Base-by-base conservation (phyloP, 2,113 vertebrate species). In the Calcarius ornatus region DNA sequence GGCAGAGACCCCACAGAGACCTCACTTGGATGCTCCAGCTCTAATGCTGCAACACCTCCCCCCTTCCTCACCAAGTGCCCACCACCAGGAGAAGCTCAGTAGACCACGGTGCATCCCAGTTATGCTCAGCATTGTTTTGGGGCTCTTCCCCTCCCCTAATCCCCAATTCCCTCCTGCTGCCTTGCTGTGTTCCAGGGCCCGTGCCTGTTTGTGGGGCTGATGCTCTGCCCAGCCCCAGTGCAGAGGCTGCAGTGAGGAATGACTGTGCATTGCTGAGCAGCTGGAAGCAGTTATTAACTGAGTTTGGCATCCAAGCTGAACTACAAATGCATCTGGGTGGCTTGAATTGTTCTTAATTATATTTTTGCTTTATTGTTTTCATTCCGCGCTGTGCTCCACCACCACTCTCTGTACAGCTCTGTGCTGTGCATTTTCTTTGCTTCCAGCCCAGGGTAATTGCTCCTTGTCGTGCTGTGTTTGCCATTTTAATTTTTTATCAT, bases 321-420 rank as follows among this genome's bases (percentile, higher is more conserved):
- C 89, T 75, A 33, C 11, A 61, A 75, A 83, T 50, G 80, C 91
- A 94, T 75, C 95, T 86, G 95, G 70, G 87, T 48, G 66, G 77
- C 77, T 89, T 47, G 77, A 89, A 96, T 91, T 85, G 92, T 85
- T 94, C 90, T 92, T 96, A 95, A 92, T 94, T 94, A 87, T 89
- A 70, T 92, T 95, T 96, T 95, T 92, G 94, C 38, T 97, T 92
- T 94, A 95, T 91, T 78, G 89, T 89, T 95, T 96, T 96, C 92
- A 92, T 94, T 96, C 94, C 0, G 53, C 86, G 81, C 71, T 30
- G 31, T 17, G 56, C 51, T 57, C 38, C 73, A 17, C 63, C 37
- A 6, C 63, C 68, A 4, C 40, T 81, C 68, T 70, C 64, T 28
- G 56, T 80, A 40, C 24, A 38, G 72, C 84, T 79, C 88, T 33